These are phyloP conservation scores for Nothocercus julius DNA, from an alignment of 2,113 vertebrate species.

Conservation along the genomic window DNA sequence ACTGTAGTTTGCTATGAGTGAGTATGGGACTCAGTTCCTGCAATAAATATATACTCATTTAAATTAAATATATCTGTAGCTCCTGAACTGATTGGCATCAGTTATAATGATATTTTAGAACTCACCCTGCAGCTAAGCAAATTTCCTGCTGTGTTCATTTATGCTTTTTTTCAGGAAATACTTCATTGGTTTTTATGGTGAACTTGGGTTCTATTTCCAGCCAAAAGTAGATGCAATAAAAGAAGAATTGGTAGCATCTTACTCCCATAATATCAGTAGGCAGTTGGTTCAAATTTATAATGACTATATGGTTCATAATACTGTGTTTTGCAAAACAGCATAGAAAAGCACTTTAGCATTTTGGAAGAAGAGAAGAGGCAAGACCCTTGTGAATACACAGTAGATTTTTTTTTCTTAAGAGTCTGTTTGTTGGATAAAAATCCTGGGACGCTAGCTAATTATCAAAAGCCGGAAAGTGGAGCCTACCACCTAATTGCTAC, in stretches of 20 bases:
- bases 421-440: neutral
- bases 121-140: neutral
- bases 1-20: neutral
- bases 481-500: neutral
- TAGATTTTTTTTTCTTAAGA: neutral
- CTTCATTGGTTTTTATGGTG: neutral
- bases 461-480: neutral
- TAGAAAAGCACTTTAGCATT: neutral
- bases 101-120: neutral
- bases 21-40: neutral
- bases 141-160: neutral
- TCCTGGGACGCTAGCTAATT: conserved; percentile 7
- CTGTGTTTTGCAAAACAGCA: neutral
- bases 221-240: neutral
- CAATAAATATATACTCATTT: neutral
- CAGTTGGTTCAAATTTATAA: neutral
- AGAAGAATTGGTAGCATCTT: neutral
- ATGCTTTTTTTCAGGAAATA: neutral
- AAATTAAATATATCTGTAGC: neutral
- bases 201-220: neutral
- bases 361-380: neutral
- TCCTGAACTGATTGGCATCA: neutral
- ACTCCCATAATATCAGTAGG: neutral
- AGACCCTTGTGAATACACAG: neutral
- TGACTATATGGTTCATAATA: neutral